phyloP scores from a whole-genome alignment of 2,113 vertebrate species.

The Hirundichthys speculiger region DNA sequence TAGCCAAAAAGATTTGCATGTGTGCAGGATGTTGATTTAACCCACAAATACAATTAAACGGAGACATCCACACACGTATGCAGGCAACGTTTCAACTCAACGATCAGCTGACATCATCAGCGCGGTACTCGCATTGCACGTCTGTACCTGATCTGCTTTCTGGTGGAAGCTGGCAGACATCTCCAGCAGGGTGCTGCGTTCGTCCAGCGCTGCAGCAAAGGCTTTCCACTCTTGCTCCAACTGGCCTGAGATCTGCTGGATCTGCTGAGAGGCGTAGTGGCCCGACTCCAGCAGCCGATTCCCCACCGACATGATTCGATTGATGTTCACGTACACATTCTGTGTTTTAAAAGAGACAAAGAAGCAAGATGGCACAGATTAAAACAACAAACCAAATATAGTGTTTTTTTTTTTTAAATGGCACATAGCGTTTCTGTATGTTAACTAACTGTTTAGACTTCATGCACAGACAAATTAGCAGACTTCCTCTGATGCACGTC shows the following conservation, averaged over 20 bases:
- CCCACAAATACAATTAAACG: no score
- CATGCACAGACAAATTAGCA: constrained; percentile 1
- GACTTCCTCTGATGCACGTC: constrained; percentile 7
- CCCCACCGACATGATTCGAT: constrained; percentile 96
- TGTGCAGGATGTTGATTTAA: no score
- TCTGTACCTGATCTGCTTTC: constrained; percentile 93
- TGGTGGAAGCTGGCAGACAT: constrained; percentile 98
- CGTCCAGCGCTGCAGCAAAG: constrained; percentile 95
- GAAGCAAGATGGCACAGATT: background rate
- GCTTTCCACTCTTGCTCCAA: constrained; percentile 98
- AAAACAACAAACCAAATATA: background rate
- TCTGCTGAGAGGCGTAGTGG: constrained; percentile 97
- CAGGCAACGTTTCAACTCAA: background rate
- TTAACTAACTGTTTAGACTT: background rate
- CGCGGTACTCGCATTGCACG: background rate
- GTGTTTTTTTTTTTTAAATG: background rate
- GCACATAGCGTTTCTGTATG: background rate
- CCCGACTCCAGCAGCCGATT: constrained; percentile 94
- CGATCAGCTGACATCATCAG: background rate
- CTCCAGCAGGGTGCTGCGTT: constrained; percentile 93
- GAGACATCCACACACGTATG: no score
- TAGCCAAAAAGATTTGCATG: no score
- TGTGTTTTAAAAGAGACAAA: constrained; percentile 56
- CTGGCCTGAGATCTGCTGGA: constrained; percentile 96
- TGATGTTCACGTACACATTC: constrained; percentile 99